These are phyloP conservation scores for Chiloscyllium punctatum DNA, from an alignment of 2,797 vertebrate species.

Conservation along the genomic window DNA sequence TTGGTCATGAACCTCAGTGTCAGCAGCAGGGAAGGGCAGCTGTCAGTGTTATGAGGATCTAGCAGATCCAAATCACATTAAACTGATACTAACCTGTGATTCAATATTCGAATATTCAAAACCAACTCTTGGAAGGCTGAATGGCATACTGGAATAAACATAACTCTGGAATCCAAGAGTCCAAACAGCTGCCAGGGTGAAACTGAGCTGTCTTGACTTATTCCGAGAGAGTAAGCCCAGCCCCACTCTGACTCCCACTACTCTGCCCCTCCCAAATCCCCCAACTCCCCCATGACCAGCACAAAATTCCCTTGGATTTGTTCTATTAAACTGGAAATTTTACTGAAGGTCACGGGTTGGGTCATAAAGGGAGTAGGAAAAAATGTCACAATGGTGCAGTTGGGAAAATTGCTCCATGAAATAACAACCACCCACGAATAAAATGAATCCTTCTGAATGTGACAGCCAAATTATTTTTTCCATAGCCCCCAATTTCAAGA, in stretches of 20 bases:
- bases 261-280: too few relatives aligned
- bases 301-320: background rate
- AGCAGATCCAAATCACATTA: slow-evolving; percentile 9
- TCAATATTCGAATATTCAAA: background rate
- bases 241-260: too few relatives aligned
- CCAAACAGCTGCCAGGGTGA: background rate
- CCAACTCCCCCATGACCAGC: too few relatives aligned
- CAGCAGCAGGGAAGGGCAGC: background rate
- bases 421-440: background rate
- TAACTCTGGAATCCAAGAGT: background rate
- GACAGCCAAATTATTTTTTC: background rate
- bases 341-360: background rate
- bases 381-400: background rate
- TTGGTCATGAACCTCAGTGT: background rate
- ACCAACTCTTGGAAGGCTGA: background rate
- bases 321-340: background rate
- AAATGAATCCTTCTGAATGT: background rate
- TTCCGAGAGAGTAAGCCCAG: background rate
- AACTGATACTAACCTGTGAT: background rate
- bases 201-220: background rate
- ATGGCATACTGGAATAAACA: background rate
- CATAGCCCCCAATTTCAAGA: background rate
- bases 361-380: background rate
- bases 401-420: background rate
- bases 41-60: background rate